Percentiles rank a stretch among this genome's conserved stretches.
Evolutionary conservation across 2,888 invertebrate genomes (phyloP).

Genomic region (Minunthozetes semirufus): DNA sequence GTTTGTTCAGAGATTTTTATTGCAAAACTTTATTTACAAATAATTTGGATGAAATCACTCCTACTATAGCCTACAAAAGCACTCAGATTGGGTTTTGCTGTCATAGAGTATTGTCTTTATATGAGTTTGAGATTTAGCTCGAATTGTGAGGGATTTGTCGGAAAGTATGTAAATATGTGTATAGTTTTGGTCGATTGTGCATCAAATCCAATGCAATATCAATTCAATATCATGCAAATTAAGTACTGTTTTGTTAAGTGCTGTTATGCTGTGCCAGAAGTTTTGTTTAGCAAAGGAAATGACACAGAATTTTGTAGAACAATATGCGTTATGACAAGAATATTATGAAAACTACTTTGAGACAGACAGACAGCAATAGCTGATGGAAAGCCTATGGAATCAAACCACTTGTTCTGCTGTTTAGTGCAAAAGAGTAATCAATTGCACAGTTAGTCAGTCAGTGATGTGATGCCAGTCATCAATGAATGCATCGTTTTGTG

Average conservation of each 20-base stretch:
- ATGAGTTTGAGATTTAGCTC: too few species aligned
- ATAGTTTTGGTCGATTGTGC: neutral
- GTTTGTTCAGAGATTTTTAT: conserved; percentile 13
- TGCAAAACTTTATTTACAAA: conserved; percentile 14
- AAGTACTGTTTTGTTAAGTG: conserved; percentile 8
- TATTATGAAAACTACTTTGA: neutral
- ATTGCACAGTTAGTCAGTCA: neutral
- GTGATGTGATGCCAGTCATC: neutral
- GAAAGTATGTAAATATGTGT: conserved; percentile 12
- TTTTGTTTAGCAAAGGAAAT: conserved; percentile 20
- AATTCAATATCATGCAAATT: conserved; percentile 22
- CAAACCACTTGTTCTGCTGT: conserved; percentile 9
- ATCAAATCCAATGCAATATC: conserved; percentile 18
- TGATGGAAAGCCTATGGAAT: neutral
- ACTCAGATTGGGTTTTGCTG: neutral
- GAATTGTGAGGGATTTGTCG: conserved; percentile 4
- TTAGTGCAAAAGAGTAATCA: neutral
- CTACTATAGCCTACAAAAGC: neutral
- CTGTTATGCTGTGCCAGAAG: neutral
- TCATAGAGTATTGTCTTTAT: neutral
- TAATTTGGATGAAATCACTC: neutral
- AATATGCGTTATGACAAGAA: neutral
- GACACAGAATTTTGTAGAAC: conserved; percentile 7
- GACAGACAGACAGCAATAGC: neutral
- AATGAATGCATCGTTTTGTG: neutral